These are phyloP conservation scores for Empidonax traillii DNA, from an alignment of 2,113 vertebrate species.

Conservation along the genomic window DNA sequence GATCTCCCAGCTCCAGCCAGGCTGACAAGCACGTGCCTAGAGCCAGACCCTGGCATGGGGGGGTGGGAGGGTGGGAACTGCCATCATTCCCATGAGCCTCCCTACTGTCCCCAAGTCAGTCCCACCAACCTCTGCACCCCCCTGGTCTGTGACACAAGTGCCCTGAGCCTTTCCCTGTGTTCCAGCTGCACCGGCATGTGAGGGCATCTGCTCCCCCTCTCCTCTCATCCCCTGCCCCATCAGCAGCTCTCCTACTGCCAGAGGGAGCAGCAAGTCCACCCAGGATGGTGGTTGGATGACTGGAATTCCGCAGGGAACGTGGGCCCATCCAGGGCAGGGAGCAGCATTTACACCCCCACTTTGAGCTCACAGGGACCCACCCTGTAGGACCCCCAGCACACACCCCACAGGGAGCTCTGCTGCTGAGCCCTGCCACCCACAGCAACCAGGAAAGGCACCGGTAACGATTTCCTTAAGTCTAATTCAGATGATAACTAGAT, in stretches of 20 bases:
- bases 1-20: neutral
- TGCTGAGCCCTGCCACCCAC: rapidly evolving
- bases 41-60: rapidly evolving
- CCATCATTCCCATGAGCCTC: rapidly evolving
- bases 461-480: neutral
- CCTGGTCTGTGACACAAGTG: rapidly evolving
- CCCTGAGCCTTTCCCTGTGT: neutral
- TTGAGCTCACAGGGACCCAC: rapidly evolving
- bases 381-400: neutral
- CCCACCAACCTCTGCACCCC: neutral
- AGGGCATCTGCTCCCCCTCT: rapidly evolving
- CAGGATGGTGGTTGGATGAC: rapidly evolving
- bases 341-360: rapidly evolving
- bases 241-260: rapidly evolving
- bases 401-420: rapidly evolving
- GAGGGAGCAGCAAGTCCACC: neutral
- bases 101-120: rapidly evolving
- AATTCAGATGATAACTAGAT: neutral
- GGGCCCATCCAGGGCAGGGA: rapidly evolving
- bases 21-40: rapidly evolving
- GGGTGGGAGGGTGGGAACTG: rapidly evolving
- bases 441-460: neutral
- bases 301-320: rapidly evolving
- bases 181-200: rapidly evolving
- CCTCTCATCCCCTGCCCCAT: rapidly evolving